Conservation (phyloP, 2,113 vertebrate genomes). For the Pelecanoides urinatrix region DNA sequence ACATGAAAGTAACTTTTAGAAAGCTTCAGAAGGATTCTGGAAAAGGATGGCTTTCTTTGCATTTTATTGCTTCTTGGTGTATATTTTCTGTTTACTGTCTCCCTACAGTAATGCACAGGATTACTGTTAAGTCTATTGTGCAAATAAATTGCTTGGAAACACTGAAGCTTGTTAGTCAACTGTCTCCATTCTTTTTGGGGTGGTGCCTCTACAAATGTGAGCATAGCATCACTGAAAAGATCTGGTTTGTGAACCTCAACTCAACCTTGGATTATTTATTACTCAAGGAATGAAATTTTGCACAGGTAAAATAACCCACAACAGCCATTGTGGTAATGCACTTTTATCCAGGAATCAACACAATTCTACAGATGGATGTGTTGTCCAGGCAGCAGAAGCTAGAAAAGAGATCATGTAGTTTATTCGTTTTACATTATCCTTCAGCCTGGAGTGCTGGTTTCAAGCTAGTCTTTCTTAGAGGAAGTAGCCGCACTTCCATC, state of each 20-base stretch:
- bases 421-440: neutral
- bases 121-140: neutral
- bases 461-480: neutral
- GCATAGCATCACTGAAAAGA: neutral
- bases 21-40: neutral
- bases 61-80: neutral
- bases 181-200: neutral
- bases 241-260: neutral
- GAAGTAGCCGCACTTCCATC: neutral
- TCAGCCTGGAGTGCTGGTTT: neutral
- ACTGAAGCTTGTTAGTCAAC: neutral
- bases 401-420: neutral
- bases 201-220: neutral
- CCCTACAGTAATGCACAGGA: neutral
- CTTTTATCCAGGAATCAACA: neutral
- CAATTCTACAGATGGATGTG: neutral
- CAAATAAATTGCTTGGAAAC: neutral
- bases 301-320: neutral
- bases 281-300: neutral
- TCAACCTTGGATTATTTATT: neutral
- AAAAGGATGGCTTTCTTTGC: neutral
- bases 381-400: neutral
- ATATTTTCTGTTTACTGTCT: neutral
- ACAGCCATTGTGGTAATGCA: accelerated
- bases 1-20: slow-evolving; percentile 30